Percentiles rank a stretch among this genome's conserved stretches.
phyloP scores from a whole-genome alignment of 2,888 invertebrate genomes.

The Catocala fraxini region DNA sequence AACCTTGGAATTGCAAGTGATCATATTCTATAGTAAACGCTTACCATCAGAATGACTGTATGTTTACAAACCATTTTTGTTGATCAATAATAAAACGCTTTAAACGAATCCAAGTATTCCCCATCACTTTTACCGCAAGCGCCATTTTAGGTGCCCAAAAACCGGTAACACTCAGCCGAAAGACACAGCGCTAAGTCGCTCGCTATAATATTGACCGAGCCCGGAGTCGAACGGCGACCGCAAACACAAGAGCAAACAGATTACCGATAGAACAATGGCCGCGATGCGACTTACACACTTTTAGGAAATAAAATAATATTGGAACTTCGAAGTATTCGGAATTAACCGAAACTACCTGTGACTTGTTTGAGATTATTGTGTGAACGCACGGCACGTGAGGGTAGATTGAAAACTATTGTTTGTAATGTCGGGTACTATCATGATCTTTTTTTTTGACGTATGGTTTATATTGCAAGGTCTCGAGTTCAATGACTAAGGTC shows the following conservation, averaged over 20 bases:
- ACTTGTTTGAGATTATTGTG: neutral
- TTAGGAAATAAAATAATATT: constrained; percentile 45
- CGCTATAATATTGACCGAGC: constrained; percentile 73
- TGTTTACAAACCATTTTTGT: no score
- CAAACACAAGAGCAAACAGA: constrained; percentile 77
- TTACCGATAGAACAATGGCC: constrained; percentile 69
- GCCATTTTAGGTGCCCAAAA: constrained; percentile 50
- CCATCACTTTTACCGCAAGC: constrained; percentile 10
- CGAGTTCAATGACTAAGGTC: no score
- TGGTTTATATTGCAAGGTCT: no score
- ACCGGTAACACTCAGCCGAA: constrained; percentile 56
- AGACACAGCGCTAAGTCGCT: constrained; percentile 62
- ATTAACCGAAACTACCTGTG: constrained; percentile 8
- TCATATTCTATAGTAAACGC: no score
- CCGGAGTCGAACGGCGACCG: constrained; percentile 67
- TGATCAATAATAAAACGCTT: no score
- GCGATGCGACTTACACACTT: constrained; percentile 40
- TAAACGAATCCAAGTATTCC: no score
- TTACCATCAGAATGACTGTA: no score
- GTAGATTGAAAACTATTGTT: constrained; percentile 4
- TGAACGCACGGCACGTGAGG: neutral
- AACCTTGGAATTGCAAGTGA: no score
- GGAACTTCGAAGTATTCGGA: constrained; percentile 20
- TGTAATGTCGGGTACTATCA: neutral
- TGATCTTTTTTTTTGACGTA: no score